phyloP scores from a whole-genome alignment of 2,797 vertebrate genomes.

The Hybognathus amarus region DNA sequence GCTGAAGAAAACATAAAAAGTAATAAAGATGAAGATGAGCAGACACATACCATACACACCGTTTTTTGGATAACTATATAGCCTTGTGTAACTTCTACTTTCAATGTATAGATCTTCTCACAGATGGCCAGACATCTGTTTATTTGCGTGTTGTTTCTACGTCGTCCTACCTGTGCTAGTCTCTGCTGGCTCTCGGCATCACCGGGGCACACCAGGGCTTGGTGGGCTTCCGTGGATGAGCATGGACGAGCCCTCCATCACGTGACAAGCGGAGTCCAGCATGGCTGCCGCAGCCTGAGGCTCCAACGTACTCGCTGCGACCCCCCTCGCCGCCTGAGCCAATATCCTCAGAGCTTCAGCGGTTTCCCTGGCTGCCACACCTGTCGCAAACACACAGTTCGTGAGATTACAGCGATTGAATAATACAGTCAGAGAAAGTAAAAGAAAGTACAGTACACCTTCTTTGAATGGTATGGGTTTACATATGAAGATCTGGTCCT shows the following conservation, averaged over 20 bases:
- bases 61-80: neutral
- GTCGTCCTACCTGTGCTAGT: slow-evolving; percentile 88
- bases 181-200: slow-evolving; percentile 97
- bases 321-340: slow-evolving; percentile 94
- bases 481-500: neutral
- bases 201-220: slow-evolving; percentile 92
- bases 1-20: slow-evolving; percentile 22
- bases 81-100: neutral
- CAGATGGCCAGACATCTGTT: neutral
- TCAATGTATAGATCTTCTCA: neutral
- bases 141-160: neutral
- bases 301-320: slow-evolving; percentile 92
- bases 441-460: neutral
- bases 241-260: slow-evolving; percentile 98
- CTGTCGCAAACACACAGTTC: slow-evolving; percentile 67
- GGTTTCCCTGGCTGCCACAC: slow-evolving; percentile 95
- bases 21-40: neutral
- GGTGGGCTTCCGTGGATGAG: slow-evolving; percentile 97
- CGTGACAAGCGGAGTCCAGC: slow-evolving; percentile 94
- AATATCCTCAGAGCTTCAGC: slow-evolving; percentile 94
- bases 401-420: neutral
- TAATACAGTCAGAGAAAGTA: neutral
- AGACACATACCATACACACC: neutral
- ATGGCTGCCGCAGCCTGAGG: slow-evolving; percentile 90
- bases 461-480: neutral